Evolutionary conservation across 2,113 vertebrate species (phyloP).

Genomic region (Dasyornis broadbenti): DNA sequence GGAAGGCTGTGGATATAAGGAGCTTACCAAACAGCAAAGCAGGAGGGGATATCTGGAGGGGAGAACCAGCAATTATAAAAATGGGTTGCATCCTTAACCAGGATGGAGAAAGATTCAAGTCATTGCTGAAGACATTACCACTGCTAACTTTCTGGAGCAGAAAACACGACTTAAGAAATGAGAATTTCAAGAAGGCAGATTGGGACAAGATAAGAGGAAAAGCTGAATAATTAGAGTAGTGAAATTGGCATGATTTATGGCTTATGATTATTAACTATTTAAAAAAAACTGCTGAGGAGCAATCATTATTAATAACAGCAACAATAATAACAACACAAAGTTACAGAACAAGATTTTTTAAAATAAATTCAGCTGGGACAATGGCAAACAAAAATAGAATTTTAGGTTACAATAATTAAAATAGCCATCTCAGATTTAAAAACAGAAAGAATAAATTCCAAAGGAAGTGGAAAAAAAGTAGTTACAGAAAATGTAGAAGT

Average conservation of each 20-base stretch:
- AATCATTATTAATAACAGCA: not conserved
- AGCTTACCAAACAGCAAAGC: not conserved
- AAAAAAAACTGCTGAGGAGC: not conserved
- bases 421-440: not conserved
- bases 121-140: not conserved
- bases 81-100: not conserved
- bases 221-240: not conserved
- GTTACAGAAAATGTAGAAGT: not conserved
- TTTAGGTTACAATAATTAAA: not conserved
- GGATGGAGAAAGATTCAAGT: not conserved
- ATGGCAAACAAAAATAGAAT: not conserved
- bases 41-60: not conserved
- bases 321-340: not conserved
- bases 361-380: not conserved
- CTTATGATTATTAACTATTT: not conserved
- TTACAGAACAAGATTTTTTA: not conserved
- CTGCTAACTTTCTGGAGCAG: not conserved
- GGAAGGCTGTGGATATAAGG: not conserved
- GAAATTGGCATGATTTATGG: not conserved
- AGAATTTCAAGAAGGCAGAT: not conserved
- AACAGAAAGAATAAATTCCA: not conserved
- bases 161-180: not conserved
- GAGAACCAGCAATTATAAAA: not conserved
- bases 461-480: not conserved
- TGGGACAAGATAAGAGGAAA: not conserved